Evolutionary conservation across 2,797 vertebrate genomes (phyloP), one percentile per base, ranked within the genome.

Genomic region (Alosa sapidissima): DNA sequence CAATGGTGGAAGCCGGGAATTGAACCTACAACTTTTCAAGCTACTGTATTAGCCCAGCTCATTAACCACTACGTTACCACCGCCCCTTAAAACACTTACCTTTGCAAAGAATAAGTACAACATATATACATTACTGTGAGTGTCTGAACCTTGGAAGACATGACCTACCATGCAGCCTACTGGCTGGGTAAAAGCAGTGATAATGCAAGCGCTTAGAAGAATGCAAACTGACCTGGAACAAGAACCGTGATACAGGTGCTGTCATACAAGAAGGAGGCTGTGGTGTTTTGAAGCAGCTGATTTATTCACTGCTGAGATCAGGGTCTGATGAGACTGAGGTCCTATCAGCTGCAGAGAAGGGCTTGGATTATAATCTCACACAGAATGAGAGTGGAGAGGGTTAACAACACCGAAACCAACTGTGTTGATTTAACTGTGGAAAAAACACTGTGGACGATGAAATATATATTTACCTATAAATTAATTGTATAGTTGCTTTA

Each of bases 331-430:
- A 78, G 41, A 78, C 5, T 14, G 0, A 47, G 16, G 72, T 45
- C 72, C 72, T 78, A 78, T 78, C 72, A 78, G 72, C 41, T 78
- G 45, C 72, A 21, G 72, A 78, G 72, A 21, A 45, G 16, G 19
- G 41, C 41, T 78, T 21, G 41, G 68, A 75, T 75, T 45, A 75
- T 41, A 41, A 41, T 65, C 60, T 78, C 41, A 7, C 72, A 47
- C 41, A 47, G 72, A 47, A 45, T 2, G 19, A 47, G 16, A 78
- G 36, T 14, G 8, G 14, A 41, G 68, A 41, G 60, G 24, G 60
- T 65, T 65, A 65, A 65, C 60, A 28, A 41, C 41, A 41, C 41
- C 4, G 6, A 28, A 7, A 9, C n/a, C 8, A 24, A 65, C 60
- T 65, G 6, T 55, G 54, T 55, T 3, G n/a, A 9, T 65, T 65